Percentiles rank a stretch among this genome's conserved stretches.
Evolutionary conservation across 1,140 invertebrate species (phyloP).

Genomic region (Apis florea): DNA sequence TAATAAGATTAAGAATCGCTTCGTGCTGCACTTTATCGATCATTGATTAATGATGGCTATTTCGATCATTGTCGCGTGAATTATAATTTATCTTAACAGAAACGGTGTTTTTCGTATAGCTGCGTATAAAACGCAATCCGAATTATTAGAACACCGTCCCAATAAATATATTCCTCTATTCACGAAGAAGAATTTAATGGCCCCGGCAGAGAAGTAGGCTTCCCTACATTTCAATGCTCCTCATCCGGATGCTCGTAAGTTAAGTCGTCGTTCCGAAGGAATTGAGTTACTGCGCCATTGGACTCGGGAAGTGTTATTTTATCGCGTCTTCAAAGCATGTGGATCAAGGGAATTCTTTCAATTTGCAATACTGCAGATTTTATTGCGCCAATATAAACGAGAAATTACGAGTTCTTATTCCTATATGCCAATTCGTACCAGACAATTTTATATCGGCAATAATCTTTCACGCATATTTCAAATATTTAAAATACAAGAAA

Average conservation of each 20-base stretch:
- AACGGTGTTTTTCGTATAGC: too few relatives aligned
- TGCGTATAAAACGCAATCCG: background rate
- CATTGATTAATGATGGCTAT: too few relatives aligned
- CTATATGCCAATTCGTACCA: too few relatives aligned
- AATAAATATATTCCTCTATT: background rate
- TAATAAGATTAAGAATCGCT: too few relatives aligned
- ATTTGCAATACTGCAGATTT: background rate
- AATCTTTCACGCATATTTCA: too few relatives aligned
- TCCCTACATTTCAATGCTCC: background rate
- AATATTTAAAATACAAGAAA: too few relatives aligned
- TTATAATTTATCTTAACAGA: too few relatives aligned
- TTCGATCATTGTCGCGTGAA: too few relatives aligned
- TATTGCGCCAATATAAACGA: too few relatives aligned
- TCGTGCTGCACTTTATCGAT: too few relatives aligned
- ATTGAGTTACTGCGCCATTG: slow-evolving; percentile 20
- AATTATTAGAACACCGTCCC: background rate
- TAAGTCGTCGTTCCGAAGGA: slow-evolving; percentile 1
- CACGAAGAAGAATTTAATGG: background rate
- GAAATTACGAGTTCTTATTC: background rate
- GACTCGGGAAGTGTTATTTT: slow-evolving; percentile 22
- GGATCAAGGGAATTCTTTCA: background rate
- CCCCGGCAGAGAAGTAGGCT: background rate
- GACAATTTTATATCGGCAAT: too few relatives aligned
- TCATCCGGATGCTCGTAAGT: background rate
- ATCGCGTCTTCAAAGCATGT: background rate